Base-by-base conservation (phyloP, 1,140 invertebrate species). In the Mercenaria mercenaria region DNA sequence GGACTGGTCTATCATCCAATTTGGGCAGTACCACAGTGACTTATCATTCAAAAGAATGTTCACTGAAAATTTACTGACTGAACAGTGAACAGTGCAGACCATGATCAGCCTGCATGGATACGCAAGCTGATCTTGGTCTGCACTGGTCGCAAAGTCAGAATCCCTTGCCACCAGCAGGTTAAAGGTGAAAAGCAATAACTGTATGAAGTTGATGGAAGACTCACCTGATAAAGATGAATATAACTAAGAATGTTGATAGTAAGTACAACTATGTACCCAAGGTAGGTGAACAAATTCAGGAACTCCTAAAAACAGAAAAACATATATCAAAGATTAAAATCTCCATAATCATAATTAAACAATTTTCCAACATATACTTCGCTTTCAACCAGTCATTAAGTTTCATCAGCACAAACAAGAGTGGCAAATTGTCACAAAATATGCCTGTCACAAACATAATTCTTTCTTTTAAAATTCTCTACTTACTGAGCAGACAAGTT, bases 151-250 rank as follows among this genome's bases (percentile, higher is more conserved):
- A 56, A 15, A 23, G 52, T 26, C 32, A 26, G n/a, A 1, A 39
- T 50, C n/a, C 13, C 6, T 77, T 26, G 11, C 18, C n/a, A 50
- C 29, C 23, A 20, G 41, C 39, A 50, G 74, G 74, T 43, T 50
- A 50, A 50, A 29, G 41, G 43, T 50, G 6, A 47, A 47, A 15
- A 47, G 6, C 43, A 15, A 8, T 10, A 10, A 64, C 8, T 4
- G 4, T 29, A 64, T 20, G n/a, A 64, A 64, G 29, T 47, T 0
- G n/a, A 20, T 69, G 23, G 18, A 67, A 13, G 61, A 74, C 76
- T 64, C 86, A 90, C 89, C 50, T 85, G 74, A 47, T 69, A 52
- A 59, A 90, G 34, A n/a, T 90, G 89, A 4, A 90, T 79, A 43
- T 79, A 85, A 79, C 89, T 90, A 13, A 90, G 47, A 1, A 90